Base-by-base conservation (phyloP, 2,888 invertebrate genomes). In the Apamea anceps region DNA sequence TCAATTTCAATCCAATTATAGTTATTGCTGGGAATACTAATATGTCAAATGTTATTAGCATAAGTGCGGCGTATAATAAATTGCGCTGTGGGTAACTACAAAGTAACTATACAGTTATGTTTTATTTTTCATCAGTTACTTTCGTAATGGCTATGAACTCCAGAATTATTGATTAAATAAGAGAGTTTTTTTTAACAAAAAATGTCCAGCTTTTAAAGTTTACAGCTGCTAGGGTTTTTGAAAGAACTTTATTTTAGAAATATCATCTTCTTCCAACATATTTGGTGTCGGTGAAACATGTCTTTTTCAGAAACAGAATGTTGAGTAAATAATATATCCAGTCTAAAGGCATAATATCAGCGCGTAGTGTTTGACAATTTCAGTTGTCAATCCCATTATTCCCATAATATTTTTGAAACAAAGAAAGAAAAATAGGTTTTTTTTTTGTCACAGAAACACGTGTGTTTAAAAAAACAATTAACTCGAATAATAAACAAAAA, bases 1-100 rank as follows among this genome's bases (percentile, higher is more conserved):
- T 77, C 5, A 51, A 65, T 65, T 77, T 84, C 15, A 37, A 48
- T 66, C n/a, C 13, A 65, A 76, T 77, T 70, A 70, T 21, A 65
- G n/a, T 71, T 77, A 60, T 57, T 84, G 32, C 42, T 57, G 42
- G 45, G 28, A 77, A 57, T 77, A 68, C 37, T 54, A 13, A 15
- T 48, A 68, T 25, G 45, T 57, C 51, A 74, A 75, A 51, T 79
- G 37, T 54, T 54, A 57, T 80, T 37, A 57, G 8, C 54, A 63
- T 57, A 81, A 37, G 65, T n/a, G 76, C 18, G 25, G 37, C 25
- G 48, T 15, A 32, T n/a, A n/a, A 28, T 51, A 1, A 32, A 51
- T n/a, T 51, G 21, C 7, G 48, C n/a, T 48, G 10, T 51, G n/a
- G 0, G 32, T 60, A 60, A 18, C 15, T 54, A 37, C 7, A 57